A percentile compares a stretch with the other conserved stretches of the same genome.
Conservation (phyloP, 1,140 invertebrate species). For the Hormaphis cornu region DNA sequence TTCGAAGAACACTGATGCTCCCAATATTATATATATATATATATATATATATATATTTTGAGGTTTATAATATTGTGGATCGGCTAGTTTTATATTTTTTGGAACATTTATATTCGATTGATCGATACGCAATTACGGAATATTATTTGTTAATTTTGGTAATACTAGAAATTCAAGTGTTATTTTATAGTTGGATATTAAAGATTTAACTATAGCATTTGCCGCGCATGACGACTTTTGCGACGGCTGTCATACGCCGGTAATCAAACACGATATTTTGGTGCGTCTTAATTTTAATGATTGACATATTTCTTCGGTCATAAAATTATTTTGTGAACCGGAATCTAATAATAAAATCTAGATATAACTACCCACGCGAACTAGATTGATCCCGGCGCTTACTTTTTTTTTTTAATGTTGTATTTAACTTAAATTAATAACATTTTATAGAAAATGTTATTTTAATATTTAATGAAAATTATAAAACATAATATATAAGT, state of each 20-base stretch:
- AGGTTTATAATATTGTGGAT: not conserved
- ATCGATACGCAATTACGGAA: not conserved
- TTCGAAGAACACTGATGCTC: not conserved
- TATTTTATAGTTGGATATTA: not conserved
- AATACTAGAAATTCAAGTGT: not conserved
- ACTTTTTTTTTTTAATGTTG: too few species aligned
- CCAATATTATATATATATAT: not conserved
- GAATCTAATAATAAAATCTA: not conserved
- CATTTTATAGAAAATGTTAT: too few species aligned
- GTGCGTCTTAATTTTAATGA: not conserved
- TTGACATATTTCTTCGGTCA: not conserved
- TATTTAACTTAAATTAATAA: too few species aligned
- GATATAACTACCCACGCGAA: too few species aligned
- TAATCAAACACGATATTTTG: not conserved
- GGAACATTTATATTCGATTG: not conserved
- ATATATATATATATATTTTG: not conserved
- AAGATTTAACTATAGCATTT: not conserved
- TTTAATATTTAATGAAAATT: too few species aligned
- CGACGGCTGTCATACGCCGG: not conserved
- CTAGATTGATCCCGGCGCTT: too few species aligned
- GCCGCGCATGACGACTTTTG: not conserved
- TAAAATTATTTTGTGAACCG: not conserved
- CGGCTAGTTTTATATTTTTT: not conserved
- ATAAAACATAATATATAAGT: too few species aligned
- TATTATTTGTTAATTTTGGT: not conserved